Evolutionary conservation across 2,113 vertebrate species (phyloP), one percentile per base, ranked within the genome.

Genomic region (Syngnathoides biaculeatus): DNA sequence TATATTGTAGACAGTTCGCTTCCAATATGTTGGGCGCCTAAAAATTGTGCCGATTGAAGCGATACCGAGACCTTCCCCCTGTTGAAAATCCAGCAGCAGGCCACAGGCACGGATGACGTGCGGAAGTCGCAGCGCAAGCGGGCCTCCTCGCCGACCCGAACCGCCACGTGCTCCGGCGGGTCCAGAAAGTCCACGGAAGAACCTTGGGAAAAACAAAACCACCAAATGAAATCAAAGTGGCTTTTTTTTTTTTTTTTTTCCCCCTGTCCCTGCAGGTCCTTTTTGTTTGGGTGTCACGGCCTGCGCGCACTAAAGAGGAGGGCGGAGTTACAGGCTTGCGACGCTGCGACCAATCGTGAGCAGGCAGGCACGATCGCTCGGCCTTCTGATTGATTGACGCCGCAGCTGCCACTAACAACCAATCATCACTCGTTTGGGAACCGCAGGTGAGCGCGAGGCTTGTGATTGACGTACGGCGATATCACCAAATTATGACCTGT

Each of bases 31-130:
- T 55, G 26, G n/a, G 20, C 48, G 19, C 17, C 19, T 14, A 4
- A 61, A 40, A 50, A 8, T 10, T 70, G 50, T 39, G 40, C 62
- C 61, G 20, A 19, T 11, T 13, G 38, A 42, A 43, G 13, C 17
- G 5, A 42, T 43, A 2, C 13, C 15, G 39, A 56, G 43, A 93
- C 93, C 90, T 90, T 87, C 27, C 86, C 80, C 69, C 71, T 88
- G 80, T 93, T 91, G 74, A 85, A 88, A 70, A 93, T 87, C 93
- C 93, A 94, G 79, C 91, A 92, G 75, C 87, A 92, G 27, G 89
- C 92, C 65, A 93, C 89, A 13, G 92, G 92, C 2, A 79, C 43
- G 0, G 38, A 88, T 52, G 82, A 76, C 70, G 87, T 87, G 62
- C 43, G 80, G 82, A 93, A 92, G 43, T 63, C 64, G 60, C 92